Percentiles rank a stretch among this genome's conserved stretches.
phyloP scores from a whole-genome alignment of 1,140 invertebrate species.

The Cyclargus thomasi region DNA sequence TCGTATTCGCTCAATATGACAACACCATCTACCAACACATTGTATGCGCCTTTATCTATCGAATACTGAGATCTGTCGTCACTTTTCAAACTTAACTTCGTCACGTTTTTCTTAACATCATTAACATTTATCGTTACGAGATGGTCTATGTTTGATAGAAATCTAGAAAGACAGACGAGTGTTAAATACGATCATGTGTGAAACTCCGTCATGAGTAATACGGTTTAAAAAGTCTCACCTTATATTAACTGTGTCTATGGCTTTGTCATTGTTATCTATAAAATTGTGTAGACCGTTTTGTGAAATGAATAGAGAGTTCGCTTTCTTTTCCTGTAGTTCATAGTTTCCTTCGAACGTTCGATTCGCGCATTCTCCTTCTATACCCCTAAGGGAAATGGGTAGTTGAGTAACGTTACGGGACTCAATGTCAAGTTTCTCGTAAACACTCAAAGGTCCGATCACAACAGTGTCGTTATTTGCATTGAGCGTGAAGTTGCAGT shows the following conservation, averaged over 20 bases:
- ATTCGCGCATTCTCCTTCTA: slow-evolving; percentile 39
- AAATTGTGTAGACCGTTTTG: slow-evolving; percentile 43
- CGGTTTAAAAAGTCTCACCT: slow-evolving; percentile 38
- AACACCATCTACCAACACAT: slow-evolving; percentile 39
- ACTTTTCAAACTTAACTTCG: slow-evolving; percentile 36
- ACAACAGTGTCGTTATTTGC: slow-evolving; percentile 25
- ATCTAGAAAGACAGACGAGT: slow-evolving; percentile 32
- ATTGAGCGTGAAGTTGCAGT: slow-evolving; percentile 55
- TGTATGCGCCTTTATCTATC: slow-evolving; percentile 44
- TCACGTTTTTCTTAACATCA: slow-evolving; percentile 45
- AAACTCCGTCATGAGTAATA: too few species aligned
- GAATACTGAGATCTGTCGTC: slow-evolving; percentile 36
- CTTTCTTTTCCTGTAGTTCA: slow-evolving; percentile 48
- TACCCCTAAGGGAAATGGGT: slow-evolving; percentile 46
- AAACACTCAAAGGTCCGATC: slow-evolving; percentile 44
- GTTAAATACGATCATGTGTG: not conserved
- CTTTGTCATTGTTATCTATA: slow-evolving; percentile 60
- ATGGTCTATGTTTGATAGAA: slow-evolving; percentile 47
- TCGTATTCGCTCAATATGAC: slow-evolving; percentile 39
- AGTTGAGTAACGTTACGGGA: slow-evolving; percentile 38
- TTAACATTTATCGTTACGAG: slow-evolving; percentile 36
- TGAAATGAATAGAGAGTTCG: slow-evolving; percentile 70
- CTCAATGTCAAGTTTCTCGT: slow-evolving; percentile 51
- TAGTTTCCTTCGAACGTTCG: slow-evolving; percentile 38
- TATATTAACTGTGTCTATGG: slow-evolving; percentile 51